Percentiles rank a stretch among this genome's conserved stretches.
These are phyloP conservation scores for Strix uralensis DNA, from an alignment of 2,113 vertebrate species.

Conservation along the genomic window DNA sequence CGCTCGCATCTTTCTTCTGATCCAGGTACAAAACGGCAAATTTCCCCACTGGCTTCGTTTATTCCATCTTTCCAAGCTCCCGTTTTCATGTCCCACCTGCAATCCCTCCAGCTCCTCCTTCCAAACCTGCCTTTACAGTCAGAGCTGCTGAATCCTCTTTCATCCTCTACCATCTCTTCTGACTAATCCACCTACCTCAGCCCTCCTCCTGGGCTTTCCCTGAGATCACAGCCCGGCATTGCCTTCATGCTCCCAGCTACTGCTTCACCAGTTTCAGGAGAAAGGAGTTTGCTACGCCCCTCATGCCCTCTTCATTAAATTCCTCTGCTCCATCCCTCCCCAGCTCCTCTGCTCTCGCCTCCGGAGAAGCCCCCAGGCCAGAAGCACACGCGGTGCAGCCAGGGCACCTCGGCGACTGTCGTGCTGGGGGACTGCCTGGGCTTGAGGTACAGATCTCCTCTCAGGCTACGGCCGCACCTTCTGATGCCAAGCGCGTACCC, in stretches of 20 bases:
- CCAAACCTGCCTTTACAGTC: neutral
- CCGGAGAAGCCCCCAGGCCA: neutral
- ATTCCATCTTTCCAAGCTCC: neutral
- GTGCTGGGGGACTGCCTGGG: neutral
- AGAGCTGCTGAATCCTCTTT: slow-evolving; percentile 3
- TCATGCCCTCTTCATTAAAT: neutral
- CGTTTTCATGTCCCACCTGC: slow-evolving; percentile 15
- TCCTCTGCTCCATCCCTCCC: neutral
- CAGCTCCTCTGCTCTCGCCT: neutral
- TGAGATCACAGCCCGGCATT: neutral
- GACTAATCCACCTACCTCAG: neutral
- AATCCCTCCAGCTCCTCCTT: slow-evolving; percentile 30
- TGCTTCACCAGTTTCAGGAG: neutral
- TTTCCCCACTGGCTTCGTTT: neutral
- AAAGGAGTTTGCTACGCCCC: neutral
- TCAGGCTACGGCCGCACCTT: neutral
- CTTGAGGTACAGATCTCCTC: neutral
- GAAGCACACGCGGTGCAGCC: neutral
- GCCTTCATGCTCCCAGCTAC: neutral
- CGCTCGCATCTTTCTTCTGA: neutral
- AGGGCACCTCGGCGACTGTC: neutral
- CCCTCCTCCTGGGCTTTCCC: slow-evolving; percentile 8
- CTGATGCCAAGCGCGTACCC: neutral
- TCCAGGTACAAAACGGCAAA: neutral
- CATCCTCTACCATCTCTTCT: neutral